Evolutionary conservation across 2,113 vertebrate species (phyloP), one percentile per base, ranked within the genome.

Genomic region (Electrona antarctica): DNA sequence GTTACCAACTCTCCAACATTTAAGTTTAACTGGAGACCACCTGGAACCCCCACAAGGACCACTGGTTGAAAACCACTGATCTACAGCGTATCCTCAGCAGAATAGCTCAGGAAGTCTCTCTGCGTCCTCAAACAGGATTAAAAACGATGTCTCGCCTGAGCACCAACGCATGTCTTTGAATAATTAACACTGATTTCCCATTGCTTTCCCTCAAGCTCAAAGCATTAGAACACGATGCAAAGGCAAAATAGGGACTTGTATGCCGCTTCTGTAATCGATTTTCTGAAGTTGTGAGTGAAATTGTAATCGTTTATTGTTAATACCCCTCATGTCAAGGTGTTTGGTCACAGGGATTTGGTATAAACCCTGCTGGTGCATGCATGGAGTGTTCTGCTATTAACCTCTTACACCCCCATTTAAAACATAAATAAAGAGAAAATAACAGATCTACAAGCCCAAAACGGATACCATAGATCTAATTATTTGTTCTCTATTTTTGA

Each of bases 331-430:
- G 61, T 59, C 12, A 76, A 60, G 21, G 54, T 46, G 13, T 74
- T 81, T 77, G 67, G 52, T 78, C 67, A 65, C n/a, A 1, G 57
- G 76, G 47, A 67, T 77, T 83, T 73, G 29, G 59, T 29, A 70
- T 62, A 69, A 80, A 76, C 73, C 68, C 55, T 55, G 55, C 48
- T 55, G 0, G 1, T 61, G 50, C n/a, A 51, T 78, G 33, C 63
- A 67, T 1, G 4, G 8, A 73, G 4, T 7, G 0, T 10, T 12
- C 4, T 49, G n/a, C 52, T 64, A 33, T 64, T 11, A 70, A 75
- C 33, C 33, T 6, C 33, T 41, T 41, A 41, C 21, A 79, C 15
- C 49, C 11, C 7, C 29, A 41, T 77, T 61, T 68, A 12, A 15
- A 72, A 46, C 21, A 67, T 63, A 33, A 41, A 3, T 3, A 41